phyloP scores from a whole-genome alignment of 2,888 invertebrate species.

The Chalcosyrphus nemorum region DNA sequence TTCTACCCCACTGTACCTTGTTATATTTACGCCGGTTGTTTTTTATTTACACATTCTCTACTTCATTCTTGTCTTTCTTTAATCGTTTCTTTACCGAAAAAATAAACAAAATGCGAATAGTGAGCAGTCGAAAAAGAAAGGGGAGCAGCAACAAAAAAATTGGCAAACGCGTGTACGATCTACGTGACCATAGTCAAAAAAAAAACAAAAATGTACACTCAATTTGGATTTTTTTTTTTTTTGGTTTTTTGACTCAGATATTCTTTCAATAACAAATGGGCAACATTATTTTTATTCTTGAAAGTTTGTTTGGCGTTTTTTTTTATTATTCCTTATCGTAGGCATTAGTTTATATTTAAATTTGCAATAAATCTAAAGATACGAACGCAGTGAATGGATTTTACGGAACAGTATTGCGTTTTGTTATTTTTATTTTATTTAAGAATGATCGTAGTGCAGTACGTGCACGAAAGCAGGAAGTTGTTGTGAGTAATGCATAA shows the following conservation, averaged over 20 bases:
- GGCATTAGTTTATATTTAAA: conserved; percentile 15
- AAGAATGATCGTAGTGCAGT: conserved; percentile 10
- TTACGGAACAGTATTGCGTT: not conserved
- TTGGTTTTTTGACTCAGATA: not conserved
- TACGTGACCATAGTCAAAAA: conserved; percentile 22
- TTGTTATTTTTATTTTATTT: not conserved
- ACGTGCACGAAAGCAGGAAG: conserved; percentile 58
- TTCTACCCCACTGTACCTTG: not conserved
- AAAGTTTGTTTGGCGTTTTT: not conserved
- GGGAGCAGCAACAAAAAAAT: not conserved
- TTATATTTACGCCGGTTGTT: conserved; percentile 6
- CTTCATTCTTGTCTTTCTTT: not conserved
- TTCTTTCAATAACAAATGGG: not conserved
- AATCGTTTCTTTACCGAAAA: not conserved
- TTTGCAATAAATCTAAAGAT: conserved; percentile 9
- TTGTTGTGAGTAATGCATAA: conserved; percentile 1
- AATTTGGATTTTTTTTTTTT: not conserved
- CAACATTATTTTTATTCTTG: not conserved
- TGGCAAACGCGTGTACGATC: conserved; percentile 8
- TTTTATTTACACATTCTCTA: conserved; percentile 3
- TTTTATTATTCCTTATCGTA: conserved; percentile 2
- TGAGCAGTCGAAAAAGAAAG: not conserved
- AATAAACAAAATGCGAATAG: not conserved
- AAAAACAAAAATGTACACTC: not conserved
- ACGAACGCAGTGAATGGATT: not conserved